Evolutionary conservation across 2,113 vertebrate genomes (phyloP), one percentile per base, ranked within the genome.

Genomic region (Limanda limanda): DNA sequence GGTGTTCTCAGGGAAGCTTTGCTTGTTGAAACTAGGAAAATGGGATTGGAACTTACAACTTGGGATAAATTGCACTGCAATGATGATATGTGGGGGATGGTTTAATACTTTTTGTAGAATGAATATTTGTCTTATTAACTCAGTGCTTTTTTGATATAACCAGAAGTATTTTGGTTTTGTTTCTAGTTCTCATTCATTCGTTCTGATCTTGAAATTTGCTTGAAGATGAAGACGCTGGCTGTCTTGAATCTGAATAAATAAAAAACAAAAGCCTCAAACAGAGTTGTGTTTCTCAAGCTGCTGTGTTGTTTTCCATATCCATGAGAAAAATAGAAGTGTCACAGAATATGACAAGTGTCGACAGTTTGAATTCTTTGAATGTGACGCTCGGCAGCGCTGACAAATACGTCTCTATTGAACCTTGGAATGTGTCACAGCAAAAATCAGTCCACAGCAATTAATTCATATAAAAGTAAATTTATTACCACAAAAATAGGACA

Each of bases 381-480:
- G 51, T 3, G 59, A 76, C 9, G 25, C 25, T 66, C 21, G 3
- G 56, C 58, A 65, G 71, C 48, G 18, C 61, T 31, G 25, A 40
- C 68, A 31, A 55, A 69, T 59, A 25, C 35, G 27, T 35, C 2
- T 37, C 45, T 24, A 24, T 14, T 52, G 31, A 79, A 37, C 6
- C 25, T 75, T 1, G 23, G 24, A 52, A 62, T 17, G 25, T 56
- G 20, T 77, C 35, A 20, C 65, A 56, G 56, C 65, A 73, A 31
- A 31, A 42, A 70, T 60, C 74, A 88, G 25, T 64, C 73, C 58
- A 72, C 45, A 68, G 52, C 71, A 76, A 31, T 63, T 14, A 63
- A 76, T 84, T 88, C 42, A 76, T 94, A 92, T 64, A 94, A 95
- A 94, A 92, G 87, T 88, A 92, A 81, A 91, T 94, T 92, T 92